Base-by-base conservation (phyloP, 2,888 invertebrate species). In the Leptopilina syphax region DNA sequence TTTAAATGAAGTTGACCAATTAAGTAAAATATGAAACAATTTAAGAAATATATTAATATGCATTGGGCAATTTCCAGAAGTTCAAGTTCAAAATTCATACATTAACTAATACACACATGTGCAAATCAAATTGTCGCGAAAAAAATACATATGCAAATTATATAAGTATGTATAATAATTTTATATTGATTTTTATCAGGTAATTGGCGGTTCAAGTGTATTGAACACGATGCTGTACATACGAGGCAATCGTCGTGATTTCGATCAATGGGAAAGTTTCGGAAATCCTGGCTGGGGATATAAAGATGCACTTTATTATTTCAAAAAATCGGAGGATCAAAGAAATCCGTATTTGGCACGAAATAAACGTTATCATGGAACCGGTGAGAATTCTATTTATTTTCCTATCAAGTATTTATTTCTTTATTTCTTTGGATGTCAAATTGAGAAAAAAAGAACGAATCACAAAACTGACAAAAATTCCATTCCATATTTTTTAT, bases 171-270 rank as follows among this genome's bases (percentile, higher is more conserved):
- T 47, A 70, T 44, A 76, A 65, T 24, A 76, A 65, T 54, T 77
- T 73, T 66, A 3, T 54, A 50, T 81, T 76, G 9, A 50, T 80
- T 34, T 73, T 7, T 41, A 63, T 41, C 78, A 92, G 92, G 95
- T 96, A 0, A 92, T 98, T 0, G 98, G 97, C 0, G 98, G 98
- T 0, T 96, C 96, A 5, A 96, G 96, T 63, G 97, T 97, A 0
- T 93, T 98, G 0, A 98, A 98, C 89, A 97, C 97, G 1, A 98
- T 98, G 98, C 93, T 98, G 0, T 98, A 98, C 90, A 95, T 98
- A 66, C 93, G 98, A 82, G 98, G 98, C 0, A 98, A 98, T 91
- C 94, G 94, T 79, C 93, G 96, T 0, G 98, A 98, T 91, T 98
- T 94, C 89, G 96, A 98, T 91, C 94, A 96, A 77, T 98, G 98